Base-by-base conservation (phyloP, 2,113 vertebrate species). In the Brachypodius melanocephalos region DNA sequence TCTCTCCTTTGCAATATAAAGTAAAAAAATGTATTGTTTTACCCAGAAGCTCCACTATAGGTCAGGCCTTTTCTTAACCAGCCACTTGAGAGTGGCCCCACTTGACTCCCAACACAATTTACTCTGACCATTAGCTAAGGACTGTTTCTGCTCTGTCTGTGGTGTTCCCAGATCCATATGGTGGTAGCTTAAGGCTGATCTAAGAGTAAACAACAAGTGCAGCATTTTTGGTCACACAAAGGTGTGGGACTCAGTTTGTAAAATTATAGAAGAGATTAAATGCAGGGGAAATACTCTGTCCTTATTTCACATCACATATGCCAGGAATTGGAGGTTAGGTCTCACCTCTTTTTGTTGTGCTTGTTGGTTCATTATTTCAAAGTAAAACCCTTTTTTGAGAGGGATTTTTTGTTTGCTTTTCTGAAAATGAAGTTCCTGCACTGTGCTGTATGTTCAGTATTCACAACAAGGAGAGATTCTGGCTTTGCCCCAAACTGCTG, bases 181-280 rank as follows among this genome's bases (percentile, higher is more conserved):
- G 92, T 80, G 65, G 75, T 94, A 90, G 90, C 93, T 96, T 93
- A 94, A 94, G 95, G 95, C 94, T 91, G 82, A 85, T 88, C 84
- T 90, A 93, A 84, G 52, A 78, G 90, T 96, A 93, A 95, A 71
- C 76, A 93, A 89, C 43, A 52, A 86, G 49, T 73, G n/a, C 72
- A 54, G 43, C 36, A 16, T 74, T 90, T 10, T 94, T 18, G 29
- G 43, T 75, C 55, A 45, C 68, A 78, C 31, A 75, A 78, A 96
- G 90, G 88, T 95, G 38, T 71, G 22, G n/a, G 54, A 34, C 75
- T 85, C 15, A 3, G 19, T 42, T 75, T 83, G 29, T 40, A 57
- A 90, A 54, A 81, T 38, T 24, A 20, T 82, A 87, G 82, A 77
- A 52, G 36, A 75, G 25, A 59, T 62, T 36, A 69, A 88, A 77